Percentiles rank a stretch among this genome's conserved stretches.
phyloP scores from a whole-genome alignment of 2,113 vertebrate species.

The Gallinago media region DNA sequence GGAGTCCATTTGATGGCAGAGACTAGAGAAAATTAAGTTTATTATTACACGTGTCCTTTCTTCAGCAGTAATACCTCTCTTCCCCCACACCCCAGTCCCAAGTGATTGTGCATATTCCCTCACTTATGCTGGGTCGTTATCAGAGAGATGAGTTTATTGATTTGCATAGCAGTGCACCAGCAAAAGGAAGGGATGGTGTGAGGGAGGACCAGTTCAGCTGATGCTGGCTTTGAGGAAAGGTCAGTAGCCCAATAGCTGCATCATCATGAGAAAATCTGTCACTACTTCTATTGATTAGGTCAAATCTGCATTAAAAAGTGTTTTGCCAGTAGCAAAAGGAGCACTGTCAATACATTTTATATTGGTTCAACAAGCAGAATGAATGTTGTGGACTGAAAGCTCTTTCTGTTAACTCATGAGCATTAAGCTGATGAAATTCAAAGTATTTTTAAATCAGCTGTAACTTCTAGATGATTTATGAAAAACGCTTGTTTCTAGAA shows the following conservation, averaged over 20 bases:
- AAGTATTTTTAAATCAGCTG: neutral
- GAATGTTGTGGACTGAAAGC: neutral
- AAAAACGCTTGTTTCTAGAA: neutral
- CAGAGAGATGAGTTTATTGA: neutral
- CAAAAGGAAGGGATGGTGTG: neutral
- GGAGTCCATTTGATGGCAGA: neutral
- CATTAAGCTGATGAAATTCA: neutral
- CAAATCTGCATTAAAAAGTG: constrained; percentile 7
- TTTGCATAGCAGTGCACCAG: neutral
- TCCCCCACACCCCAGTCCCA: neutral
- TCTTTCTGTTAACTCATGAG: neutral
- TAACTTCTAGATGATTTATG: neutral
- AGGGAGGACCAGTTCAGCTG: neutral
- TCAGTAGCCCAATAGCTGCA: neutral
- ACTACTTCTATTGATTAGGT: neutral
- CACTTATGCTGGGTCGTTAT: neutral
- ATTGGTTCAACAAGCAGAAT: neutral
- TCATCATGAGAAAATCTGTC: neutral
- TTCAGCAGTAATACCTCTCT: neutral
- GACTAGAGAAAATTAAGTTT: neutral
- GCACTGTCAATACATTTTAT: neutral
- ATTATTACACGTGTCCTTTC: neutral
- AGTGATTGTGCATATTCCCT: accelerated
- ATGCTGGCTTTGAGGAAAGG: neutral
- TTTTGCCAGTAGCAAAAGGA: neutral